phyloP scores from a whole-genome alignment of 2,113 vertebrate genomes.

The Choloepus hoffmanni region DNA sequence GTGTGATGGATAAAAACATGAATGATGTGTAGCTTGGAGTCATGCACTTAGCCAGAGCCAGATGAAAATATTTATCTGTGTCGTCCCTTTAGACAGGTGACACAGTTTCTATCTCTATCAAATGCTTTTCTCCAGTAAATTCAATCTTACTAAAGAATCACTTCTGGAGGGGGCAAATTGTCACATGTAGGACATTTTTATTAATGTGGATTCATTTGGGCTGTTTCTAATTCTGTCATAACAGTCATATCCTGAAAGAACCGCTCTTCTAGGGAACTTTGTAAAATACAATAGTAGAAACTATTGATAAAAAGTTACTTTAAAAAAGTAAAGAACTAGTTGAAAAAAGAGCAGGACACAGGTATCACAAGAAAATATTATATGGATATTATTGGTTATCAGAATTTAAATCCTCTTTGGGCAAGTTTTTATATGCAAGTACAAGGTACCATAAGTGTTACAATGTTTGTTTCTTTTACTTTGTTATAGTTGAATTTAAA shows the following conservation, averaged over 20 bases:
- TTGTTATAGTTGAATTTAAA: constrained; percentile 69
- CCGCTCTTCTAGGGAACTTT: constrained; percentile 56
- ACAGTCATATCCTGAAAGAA: constrained; percentile 64
- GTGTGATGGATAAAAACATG: constrained; percentile 29
- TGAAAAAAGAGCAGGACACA: constrained; percentile 59
- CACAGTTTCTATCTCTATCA: constrained; percentile 76
- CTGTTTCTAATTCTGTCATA: constrained; percentile 75
- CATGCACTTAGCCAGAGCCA: constrained; percentile 30
- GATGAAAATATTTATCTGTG: constrained; percentile 72
- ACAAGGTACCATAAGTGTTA: constrained; percentile 42
- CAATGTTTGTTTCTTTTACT: constrained; percentile 72
- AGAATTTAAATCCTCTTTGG: constrained; percentile 70
- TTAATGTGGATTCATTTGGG: constrained; percentile 74
- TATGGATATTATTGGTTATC: constrained; percentile 49
- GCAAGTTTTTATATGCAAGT: constrained; percentile 36
- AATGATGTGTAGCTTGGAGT: constrained; percentile 60
- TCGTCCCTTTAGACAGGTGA: constrained; percentile 64
- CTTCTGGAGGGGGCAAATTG: constrained; percentile 65
- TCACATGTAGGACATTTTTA: constrained; percentile 69
- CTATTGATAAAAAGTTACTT: constrained; percentile 73
- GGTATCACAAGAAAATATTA: constrained; percentile 67
- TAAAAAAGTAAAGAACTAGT: constrained; percentile 58
- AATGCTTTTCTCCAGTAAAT: constrained; percentile 71
- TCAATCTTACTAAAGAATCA: constrained; percentile 75
- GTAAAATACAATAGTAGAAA: constrained; percentile 55